These are phyloP conservation scores for Lepidocyrtinus sp. DNA, from an alignment of 2,888 invertebrate genomes.

Conservation along the genomic window DNA sequence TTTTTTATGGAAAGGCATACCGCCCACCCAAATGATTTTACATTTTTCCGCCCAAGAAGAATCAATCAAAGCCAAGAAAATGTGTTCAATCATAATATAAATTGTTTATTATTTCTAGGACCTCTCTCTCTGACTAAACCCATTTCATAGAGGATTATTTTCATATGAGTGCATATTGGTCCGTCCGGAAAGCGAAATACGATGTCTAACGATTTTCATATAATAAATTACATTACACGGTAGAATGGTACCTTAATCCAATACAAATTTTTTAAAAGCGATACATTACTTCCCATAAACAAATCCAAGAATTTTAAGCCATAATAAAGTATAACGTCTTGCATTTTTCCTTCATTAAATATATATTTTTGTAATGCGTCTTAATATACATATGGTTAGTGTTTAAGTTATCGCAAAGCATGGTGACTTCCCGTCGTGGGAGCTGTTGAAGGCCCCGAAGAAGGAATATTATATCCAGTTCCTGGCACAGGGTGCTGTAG, in stretches of 20 bases:
- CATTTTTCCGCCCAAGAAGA: too few relatives aligned
- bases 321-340: not conserved
- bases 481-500: constrained; percentile 5
- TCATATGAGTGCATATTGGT: not conserved
- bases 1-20: too few relatives aligned
- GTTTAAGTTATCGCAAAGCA: constrained; percentile 35
- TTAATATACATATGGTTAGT: too few relatives aligned
- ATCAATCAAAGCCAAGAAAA: too few relatives aligned
- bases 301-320: not conserved
- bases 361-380: not conserved
- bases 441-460: constrained; percentile 27
- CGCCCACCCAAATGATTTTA: too few relatives aligned
- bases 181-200: not conserved
- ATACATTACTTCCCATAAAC: not conserved
- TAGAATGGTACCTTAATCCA: not conserved
- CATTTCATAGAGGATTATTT: not conserved
- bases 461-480: not conserved
- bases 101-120: not conserved
- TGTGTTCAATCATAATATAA: too few relatives aligned
- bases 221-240: not conserved
- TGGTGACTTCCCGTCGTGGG: constrained; percentile 29
- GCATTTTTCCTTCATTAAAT: not conserved
- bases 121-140: not conserved
- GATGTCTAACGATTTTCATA: not conserved
- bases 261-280: not conserved